A percentile compares a stretch with the other conserved stretches of the same genome.
Evolutionary conservation across 2,797 vertebrate genomes (phyloP).

Genomic region (Rhadinocentrus ornatus): DNA sequence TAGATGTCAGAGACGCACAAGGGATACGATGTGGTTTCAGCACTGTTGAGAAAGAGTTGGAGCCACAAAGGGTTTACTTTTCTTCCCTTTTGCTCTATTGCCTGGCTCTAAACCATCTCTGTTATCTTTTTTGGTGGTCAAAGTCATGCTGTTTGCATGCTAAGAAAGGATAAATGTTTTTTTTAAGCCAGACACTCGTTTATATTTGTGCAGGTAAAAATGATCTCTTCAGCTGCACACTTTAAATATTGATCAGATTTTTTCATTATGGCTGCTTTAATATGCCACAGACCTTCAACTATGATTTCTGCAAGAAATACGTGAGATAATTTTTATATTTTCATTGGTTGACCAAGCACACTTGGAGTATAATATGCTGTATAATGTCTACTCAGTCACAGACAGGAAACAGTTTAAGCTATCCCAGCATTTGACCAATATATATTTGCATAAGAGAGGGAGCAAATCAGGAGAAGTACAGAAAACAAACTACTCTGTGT

Average conservation of each 20-base stretch:
- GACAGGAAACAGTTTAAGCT: background rate
- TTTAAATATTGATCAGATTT: conserved; percentile 30
- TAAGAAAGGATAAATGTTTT: conserved; percentile 1
- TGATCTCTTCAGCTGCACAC: background rate
- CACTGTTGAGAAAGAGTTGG: conserved; percentile 2
- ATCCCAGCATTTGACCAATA: background rate
- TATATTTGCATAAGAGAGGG: background rate
- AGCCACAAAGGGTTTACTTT: background rate
- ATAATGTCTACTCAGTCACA: conserved; percentile 28
- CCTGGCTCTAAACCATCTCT: background rate
- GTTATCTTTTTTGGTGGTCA: background rate
- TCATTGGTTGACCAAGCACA: conserved; percentile 17
- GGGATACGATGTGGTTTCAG: background rate
- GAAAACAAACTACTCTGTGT: conserved; percentile 37
- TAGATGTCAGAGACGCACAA: conserved; percentile 61
- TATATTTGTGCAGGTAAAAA: background rate
- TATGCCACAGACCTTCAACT: background rate
- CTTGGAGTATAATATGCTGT: conserved; percentile 9
- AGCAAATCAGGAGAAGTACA: conserved; percentile 24
- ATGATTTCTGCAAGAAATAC: conserved; percentile 12
- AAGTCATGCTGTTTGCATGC: no score
- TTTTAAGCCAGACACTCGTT: background rate
- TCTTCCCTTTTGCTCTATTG: background rate
- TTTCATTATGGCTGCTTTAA: background rate
- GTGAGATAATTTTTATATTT: conserved; percentile 29